These are phyloP conservation scores for Bursaphelenchus mucronatus DNA, from an alignment of 1,140 invertebrate species.

Conservation along the genomic window DNA sequence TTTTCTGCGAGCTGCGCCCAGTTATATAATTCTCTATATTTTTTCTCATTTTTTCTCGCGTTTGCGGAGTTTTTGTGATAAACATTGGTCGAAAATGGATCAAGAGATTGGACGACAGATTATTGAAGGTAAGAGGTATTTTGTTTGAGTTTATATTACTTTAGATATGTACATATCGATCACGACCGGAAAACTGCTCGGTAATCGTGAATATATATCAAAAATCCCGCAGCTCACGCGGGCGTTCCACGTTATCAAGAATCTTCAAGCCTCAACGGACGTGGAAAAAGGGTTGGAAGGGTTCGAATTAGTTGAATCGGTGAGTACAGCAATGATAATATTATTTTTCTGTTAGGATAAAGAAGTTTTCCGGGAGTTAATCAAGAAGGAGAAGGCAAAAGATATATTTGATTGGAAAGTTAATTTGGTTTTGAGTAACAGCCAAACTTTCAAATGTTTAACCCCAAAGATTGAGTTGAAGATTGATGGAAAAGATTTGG, in stretches of 20 bases:
- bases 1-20: no score
- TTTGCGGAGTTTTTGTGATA: no score
- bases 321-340: not conserved
- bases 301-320: constrained; percentile 5
- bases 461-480: constrained; percentile 15
- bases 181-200: not conserved
- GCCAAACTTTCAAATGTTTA: constrained; percentile 5
- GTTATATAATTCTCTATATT: no score
- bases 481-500: constrained; percentile 13
- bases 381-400: not conserved
- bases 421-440: constrained; percentile 10
- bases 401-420: constrained; percentile 12
- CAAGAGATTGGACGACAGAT: no score
- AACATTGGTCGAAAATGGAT: no score
- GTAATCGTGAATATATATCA: not conserved
- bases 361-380: constrained; percentile 1
- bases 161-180: no score
- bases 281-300: not conserved
- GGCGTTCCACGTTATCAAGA: constrained; percentile 7
- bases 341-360: constrained; percentile 11
- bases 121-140: no score
- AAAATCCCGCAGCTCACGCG: not conserved
- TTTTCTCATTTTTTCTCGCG: no score
- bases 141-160: no score
- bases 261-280: not conserved